These are phyloP conservation scores for Cephus nigrinus DNA, from an alignment of 2,888 invertebrate genomes.

Conservation along the genomic window DNA sequence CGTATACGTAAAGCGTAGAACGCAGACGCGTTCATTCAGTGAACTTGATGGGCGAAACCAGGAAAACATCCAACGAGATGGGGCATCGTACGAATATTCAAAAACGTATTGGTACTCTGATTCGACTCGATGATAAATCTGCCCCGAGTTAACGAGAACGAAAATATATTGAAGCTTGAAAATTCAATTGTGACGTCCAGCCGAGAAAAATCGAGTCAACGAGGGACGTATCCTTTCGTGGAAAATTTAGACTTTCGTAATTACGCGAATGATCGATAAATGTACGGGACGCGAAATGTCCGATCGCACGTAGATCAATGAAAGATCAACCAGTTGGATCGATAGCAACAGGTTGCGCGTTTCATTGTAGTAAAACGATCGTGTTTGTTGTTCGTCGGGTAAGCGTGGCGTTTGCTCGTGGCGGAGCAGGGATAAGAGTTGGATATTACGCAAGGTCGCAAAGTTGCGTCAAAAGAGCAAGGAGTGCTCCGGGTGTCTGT, in stretches of 20 bases:
- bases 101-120: neutral
- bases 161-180: neutral
- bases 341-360: neutral
- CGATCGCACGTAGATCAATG: neutral
- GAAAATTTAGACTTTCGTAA: neutral
- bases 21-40: neutral
- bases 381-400: conserved; percentile 1
- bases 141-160: neutral
- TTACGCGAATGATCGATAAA: neutral
- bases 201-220: neutral
- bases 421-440: neutral
- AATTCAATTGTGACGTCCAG: neutral
- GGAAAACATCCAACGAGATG: neutral
- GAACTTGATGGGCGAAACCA: neutral
- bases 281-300: neutral
- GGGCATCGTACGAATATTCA: no score
- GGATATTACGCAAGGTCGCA: conserved; percentile 36
- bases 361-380: neutral
- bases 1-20: neutral
- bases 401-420: neutral
- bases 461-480: conserved; percentile 31
- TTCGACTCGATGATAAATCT: neutral
- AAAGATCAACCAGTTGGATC: neutral
- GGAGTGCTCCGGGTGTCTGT: conserved; percentile 14
- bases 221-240: neutral